A percentile compares a stretch with the other conserved stretches of the same genome.
phyloP scores from a whole-genome alignment of 2,888 invertebrate species.

The Amblyjoppa fuscipennis region DNA sequence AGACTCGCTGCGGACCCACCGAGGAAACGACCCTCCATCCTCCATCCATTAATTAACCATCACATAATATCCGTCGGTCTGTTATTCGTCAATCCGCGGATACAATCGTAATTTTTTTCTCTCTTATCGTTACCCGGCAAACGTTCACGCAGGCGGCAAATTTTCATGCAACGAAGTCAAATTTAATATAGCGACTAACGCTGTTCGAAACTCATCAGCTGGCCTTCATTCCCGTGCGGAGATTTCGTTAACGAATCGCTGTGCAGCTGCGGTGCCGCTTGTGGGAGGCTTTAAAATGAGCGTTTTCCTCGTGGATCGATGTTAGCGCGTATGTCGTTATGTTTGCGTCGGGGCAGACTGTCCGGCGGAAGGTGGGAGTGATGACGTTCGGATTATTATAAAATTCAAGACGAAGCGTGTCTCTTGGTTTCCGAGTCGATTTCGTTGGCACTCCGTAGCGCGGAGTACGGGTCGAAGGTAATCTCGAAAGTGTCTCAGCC shows the following conservation, averaged over 20 bases:
- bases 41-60: background rate
- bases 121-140: too few relatives aligned
- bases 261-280: background rate
- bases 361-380: background rate
- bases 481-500: slow-evolving; percentile 81
- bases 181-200: background rate
- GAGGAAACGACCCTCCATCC: background rate
- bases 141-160: background rate
- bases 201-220: background rate
- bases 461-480: slow-evolving; percentile 75
- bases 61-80: background rate
- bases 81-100: background rate
- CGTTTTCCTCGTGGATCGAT: background rate
- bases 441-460: slow-evolving; percentile 63
- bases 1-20: slow-evolving; percentile 33
- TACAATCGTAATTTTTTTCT: slow-evolving; percentile 24
- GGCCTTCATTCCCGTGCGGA: background rate
- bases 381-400: slow-evolving; percentile 66
- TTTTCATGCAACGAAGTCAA: background rate
- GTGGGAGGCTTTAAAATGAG: background rate
- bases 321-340: background rate
- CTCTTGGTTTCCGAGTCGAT: slow-evolving; percentile 78
- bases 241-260: background rate
- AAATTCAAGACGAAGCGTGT: slow-evolving; percentile 73
- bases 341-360: too few relatives aligned